A percentile compares a stretch with the other conserved stretches of the same genome.
Conservation (phyloP, 2,113 vertebrate genomes). For the Stigmatopora nigra region DNA sequence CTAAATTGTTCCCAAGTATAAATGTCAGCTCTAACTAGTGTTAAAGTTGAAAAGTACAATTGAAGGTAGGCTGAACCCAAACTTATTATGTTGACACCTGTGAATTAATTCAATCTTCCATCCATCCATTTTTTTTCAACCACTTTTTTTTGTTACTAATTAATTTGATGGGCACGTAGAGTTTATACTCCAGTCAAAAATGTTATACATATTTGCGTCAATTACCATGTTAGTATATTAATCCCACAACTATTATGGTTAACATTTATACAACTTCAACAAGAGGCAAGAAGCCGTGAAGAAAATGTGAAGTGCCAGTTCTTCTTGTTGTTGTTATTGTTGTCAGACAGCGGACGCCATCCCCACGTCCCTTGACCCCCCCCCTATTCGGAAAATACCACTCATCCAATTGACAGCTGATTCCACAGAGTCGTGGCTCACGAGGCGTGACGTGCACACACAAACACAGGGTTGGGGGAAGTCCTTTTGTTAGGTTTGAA, state of each 20-base stretch:
- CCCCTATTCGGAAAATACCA: constrained; percentile 10
- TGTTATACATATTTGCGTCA: too few relatives aligned
- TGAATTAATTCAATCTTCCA: too few relatives aligned
- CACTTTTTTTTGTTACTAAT: too few relatives aligned
- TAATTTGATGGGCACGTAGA: too few relatives aligned
- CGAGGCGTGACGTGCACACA: constrained; percentile 7
- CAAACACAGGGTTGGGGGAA: background rate
- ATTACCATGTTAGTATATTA: too few relatives aligned
- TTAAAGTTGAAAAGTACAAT: too few relatives aligned
- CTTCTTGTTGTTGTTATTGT: background rate
- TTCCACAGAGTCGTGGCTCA: constrained; percentile 26
- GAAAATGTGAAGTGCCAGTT: background rate
- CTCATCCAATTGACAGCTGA: constrained; percentile 29
- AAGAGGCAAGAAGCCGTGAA: background rate
- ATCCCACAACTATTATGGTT: background rate
- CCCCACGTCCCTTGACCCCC: constrained; percentile 9
- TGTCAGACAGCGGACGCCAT: background rate
- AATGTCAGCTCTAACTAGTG: too few relatives aligned
- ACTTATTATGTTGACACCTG: too few relatives aligned
- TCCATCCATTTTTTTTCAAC: too few relatives aligned
- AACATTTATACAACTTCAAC: background rate
- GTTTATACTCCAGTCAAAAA: too few relatives aligned
- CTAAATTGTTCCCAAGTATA: too few relatives aligned
- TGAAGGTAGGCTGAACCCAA: too few relatives aligned
- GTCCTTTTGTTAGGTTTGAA: constrained; percentile 21